These are phyloP conservation scores for Tridacna crocea DNA, from an alignment of 2,888 invertebrate species.

Conservation along the genomic window DNA sequence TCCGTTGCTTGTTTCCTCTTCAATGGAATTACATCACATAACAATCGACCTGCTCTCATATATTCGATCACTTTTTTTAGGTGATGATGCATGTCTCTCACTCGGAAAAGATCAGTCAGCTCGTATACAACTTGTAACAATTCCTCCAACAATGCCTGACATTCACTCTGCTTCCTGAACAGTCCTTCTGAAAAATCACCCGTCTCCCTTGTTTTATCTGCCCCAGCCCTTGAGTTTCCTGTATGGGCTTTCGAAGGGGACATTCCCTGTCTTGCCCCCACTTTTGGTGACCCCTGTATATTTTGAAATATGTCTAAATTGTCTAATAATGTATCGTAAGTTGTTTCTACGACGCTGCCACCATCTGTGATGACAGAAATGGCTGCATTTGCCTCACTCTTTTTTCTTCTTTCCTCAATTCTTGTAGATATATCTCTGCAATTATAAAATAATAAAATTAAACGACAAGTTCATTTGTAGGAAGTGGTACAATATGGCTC, in stretches of 20 bases:
- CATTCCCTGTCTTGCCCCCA: neutral
- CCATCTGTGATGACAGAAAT: neutral
- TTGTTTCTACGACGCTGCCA: neutral
- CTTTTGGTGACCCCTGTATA: neutral
- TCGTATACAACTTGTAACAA: constrained; percentile 9
- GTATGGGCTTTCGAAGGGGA: neutral
- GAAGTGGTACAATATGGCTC: too few species aligned
- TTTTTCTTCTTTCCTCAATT: constrained; percentile 5
- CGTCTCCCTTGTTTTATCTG: neutral
- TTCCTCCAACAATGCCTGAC: constrained; percentile 15
- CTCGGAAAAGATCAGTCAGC: constrained; percentile 2
- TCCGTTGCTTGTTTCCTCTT: neutral
- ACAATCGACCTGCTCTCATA: neutral
- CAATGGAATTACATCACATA: constrained; percentile 16
- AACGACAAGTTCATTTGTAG: too few species aligned
- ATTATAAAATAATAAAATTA: neutral
- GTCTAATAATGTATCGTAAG: constrained; percentile 1
- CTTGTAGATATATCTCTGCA: constrained; percentile 7
- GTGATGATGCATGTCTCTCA: constrained; percentile 4
- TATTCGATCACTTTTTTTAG: neutral
- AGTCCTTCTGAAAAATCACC: constrained; percentile 1
- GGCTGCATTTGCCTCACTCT: neutral
- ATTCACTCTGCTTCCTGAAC: constrained; percentile 19
- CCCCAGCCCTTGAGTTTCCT: neutral
- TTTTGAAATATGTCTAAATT: constrained; percentile 14